A percentile compares a stretch with the other conserved stretches of the same genome.
Conservation (phyloP, 2,888 invertebrate genomes). For the Ecliptopera silaceata region DNA sequence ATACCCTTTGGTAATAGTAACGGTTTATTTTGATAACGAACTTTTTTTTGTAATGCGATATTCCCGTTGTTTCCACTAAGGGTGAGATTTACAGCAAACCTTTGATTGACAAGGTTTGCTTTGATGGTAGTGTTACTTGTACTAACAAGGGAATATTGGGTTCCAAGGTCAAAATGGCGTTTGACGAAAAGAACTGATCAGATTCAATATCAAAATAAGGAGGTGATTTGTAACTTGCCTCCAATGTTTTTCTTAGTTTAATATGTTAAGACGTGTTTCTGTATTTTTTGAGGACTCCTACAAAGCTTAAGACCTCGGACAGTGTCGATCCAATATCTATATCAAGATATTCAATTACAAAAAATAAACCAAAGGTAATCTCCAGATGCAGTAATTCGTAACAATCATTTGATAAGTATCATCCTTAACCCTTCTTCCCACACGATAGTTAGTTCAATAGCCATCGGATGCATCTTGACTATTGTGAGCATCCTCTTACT, state of each 20-base stretch:
- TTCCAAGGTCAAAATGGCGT: slow-evolving; percentile 33
- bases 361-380: slow-evolving; percentile 40
- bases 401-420: slow-evolving; percentile 82
- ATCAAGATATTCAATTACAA: neutral
- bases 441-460: slow-evolving; percentile 69
- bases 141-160: slow-evolving; percentile 46
- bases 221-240: neutral
- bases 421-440: slow-evolving; percentile 79
- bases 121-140: slow-evolving; percentile 64
- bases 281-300: too few relatives aligned
- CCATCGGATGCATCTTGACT: slow-evolving; percentile 65
- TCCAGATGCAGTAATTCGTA: slow-evolving; percentile 72
- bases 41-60: slow-evolving; percentile 80
- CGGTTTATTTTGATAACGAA: slow-evolving; percentile 81
- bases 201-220: neutral
- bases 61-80: slow-evolving; percentile 76
- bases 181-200: slow-evolving; percentile 2
- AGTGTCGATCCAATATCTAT: neutral
- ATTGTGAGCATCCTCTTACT: slow-evolving; percentile 64
- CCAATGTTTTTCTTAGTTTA: too few relatives aligned
- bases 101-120: slow-evolving; percentile 64
- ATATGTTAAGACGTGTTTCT: too few relatives aligned
- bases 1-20: slow-evolving; percentile 80
- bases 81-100: slow-evolving; percentile 68
- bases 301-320: too few relatives aligned